A percentile compares a stretch with the other conserved stretches of the same genome.
Conservation (phyloP, 2,113 vertebrate genomes). For the Thunnus maccoyii region DNA sequence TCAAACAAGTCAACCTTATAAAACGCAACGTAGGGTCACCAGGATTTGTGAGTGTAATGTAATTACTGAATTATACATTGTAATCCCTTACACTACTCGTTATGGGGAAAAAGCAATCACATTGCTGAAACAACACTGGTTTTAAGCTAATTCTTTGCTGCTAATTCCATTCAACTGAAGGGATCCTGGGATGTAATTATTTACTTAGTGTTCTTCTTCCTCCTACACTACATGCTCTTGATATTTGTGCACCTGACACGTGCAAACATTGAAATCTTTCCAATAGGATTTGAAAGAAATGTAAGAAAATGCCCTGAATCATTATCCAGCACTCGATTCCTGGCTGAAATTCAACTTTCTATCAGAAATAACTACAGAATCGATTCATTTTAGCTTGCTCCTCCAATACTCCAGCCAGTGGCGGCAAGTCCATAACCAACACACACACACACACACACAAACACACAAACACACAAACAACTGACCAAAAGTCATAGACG, state of each 20-base stretch:
- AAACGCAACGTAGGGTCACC: background rate
- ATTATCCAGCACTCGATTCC: constrained; percentile 11
- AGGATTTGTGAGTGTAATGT: background rate
- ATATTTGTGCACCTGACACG: constrained; percentile 22
- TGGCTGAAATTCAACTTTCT: constrained; percentile 45
- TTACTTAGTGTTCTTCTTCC: background rate
- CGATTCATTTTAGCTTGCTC: constrained; percentile 31
- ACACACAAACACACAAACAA: background rate
- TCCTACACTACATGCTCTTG: background rate
- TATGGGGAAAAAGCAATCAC: background rate
- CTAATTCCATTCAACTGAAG: constrained; percentile 2
- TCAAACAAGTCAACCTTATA: too few species aligned
- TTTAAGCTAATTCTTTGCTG: background rate
- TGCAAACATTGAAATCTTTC: constrained; percentile 18
- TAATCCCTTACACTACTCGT: background rate
- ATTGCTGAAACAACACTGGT: background rate
- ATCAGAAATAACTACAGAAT: constrained; percentile 42
- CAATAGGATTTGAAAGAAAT: constrained; percentile 19
- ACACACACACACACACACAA: constrained; percentile 12
- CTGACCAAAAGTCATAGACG: constrained; percentile 27
- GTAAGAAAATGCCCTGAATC: constrained; percentile 23
- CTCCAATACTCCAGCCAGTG: constrained; percentile 31
- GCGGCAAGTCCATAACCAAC: constrained; percentile 18
- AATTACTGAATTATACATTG: background rate
- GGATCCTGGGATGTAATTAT: background rate